A percentile compares a stretch with the other conserved stretches of the same genome.
Conservation (phyloP, 2,113 vertebrate species). For the Acinonyx jubatus region DNA sequence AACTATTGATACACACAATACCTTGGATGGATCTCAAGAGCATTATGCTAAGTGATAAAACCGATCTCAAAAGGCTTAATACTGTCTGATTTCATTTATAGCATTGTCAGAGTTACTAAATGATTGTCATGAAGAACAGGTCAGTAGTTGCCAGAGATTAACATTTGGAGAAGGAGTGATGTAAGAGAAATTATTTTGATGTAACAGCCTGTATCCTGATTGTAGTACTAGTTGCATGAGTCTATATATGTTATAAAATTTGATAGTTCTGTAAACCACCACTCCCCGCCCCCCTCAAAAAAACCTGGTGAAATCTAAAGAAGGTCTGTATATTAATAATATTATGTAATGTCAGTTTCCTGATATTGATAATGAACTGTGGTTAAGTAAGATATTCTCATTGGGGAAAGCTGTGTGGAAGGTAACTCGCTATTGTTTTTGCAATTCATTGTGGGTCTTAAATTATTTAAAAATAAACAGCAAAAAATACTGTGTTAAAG, state of each 20-base stretch:
- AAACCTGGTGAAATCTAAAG: conserved; percentile 4
- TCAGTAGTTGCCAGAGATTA: conserved; percentile 1
- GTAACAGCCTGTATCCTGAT: not conserved
- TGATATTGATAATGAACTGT: not conserved
- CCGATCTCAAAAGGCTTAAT: not conserved
- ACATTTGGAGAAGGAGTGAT: not conserved
- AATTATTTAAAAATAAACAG: conserved; percentile 26
- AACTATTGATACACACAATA: not conserved
- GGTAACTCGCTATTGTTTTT: not conserved
- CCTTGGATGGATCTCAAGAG: not conserved
- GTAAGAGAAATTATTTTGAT: not conserved
- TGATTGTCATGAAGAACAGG: not conserved
- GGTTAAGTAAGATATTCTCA: not conserved
- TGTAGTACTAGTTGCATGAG: not conserved
- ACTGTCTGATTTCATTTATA: not conserved
- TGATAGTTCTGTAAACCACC: not conserved
- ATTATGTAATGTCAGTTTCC: not conserved
- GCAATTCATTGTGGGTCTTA: not conserved
- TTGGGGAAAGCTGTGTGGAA: conserved; percentile 1
- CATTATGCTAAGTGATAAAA: not conserved
- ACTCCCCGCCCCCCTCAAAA: not conserved
- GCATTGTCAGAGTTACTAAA: not conserved
- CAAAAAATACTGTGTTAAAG: not conserved
- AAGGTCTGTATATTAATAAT: conserved; percentile 9
- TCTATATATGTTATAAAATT: not conserved